These are phyloP conservation scores for Ips typographus DNA, from an alignment of 1,140 invertebrate species.

Conservation along the genomic window DNA sequence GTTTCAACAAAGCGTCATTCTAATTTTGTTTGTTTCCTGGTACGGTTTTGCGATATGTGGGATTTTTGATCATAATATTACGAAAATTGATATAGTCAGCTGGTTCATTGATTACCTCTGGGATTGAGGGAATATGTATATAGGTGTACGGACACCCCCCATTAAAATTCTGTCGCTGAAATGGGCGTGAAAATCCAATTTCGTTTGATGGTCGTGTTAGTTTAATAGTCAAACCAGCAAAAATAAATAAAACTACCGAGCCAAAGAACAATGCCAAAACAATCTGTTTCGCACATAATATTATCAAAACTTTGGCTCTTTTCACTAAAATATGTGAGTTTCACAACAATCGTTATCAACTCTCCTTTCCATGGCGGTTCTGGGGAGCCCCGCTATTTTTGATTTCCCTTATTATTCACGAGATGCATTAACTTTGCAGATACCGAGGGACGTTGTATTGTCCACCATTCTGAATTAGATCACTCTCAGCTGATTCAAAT, in stretches of 20 bases:
- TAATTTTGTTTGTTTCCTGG: too few species aligned
- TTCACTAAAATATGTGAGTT: constrained; percentile 3
- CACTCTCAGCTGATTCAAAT: too few species aligned
- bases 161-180: background rate
- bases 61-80: too few species aligned
- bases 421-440: background rate
- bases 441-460: background rate
- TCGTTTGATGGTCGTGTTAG: background rate
- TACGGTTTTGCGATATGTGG: too few species aligned
- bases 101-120: background rate
- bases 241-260: constrained; percentile 1
- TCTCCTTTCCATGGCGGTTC: background rate
- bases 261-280: constrained; percentile 3
- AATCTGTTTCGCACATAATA: constrained; percentile 4
- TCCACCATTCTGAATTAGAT: background rate
- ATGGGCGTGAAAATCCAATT: constrained; percentile 4
- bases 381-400: background rate
- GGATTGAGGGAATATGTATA: background rate
- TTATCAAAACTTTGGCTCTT: constrained; percentile 5
- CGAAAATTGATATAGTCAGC: too few species aligned
- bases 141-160: background rate
- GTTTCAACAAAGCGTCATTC: too few species aligned
- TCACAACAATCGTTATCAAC: constrained; percentile 3
- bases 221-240: background rate
- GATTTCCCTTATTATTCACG: constrained; percentile 3